Evolutionary conservation across 2,113 vertebrate species (phyloP).

Genomic region (Elephas maximus): DNA sequence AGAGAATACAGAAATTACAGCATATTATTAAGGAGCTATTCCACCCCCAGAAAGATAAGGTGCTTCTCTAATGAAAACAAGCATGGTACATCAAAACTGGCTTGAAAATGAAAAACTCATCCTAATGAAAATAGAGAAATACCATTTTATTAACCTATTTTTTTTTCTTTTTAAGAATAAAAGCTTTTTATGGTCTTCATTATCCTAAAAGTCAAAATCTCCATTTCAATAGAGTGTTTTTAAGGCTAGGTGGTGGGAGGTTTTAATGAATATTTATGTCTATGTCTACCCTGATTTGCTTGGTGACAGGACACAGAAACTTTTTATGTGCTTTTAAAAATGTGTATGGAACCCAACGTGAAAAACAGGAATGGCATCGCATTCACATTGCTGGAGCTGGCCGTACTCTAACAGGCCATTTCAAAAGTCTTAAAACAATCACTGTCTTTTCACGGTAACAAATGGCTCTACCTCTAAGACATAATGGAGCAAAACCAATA

Average conservation of each 20-base stretch:
- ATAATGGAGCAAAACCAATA: constrained; percentile 32
- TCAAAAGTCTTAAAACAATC: constrained; percentile 61
- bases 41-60: constrained; percentile 48
- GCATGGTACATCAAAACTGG: constrained; percentile 23
- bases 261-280: constrained; percentile 83
- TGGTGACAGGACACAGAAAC: constrained; percentile 55
- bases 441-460: constrained; percentile 51
- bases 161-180: constrained; percentile 79
- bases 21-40: constrained; percentile 21
- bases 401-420: constrained; percentile 31
- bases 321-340: constrained; percentile 64
- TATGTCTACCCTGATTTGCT: constrained; percentile 62
- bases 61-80: constrained; percentile 61
- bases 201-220: constrained; percentile 85
- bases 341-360: constrained; percentile 42
- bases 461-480: constrained; percentile 65
- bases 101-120: constrained; percentile 50
- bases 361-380: constrained; percentile 47
- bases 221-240: constrained; percentile 81
- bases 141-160: constrained; percentile 78
- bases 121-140: constrained; percentile 71
- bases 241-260: constrained; percentile 59
- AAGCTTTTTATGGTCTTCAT: constrained; percentile 73
- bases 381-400: constrained; percentile 31
- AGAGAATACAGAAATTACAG: constrained; percentile 54